These are phyloP conservation scores for Wasmannia auropunctata DNA, from an alignment of 1,140 invertebrate species.

Conservation along the genomic window DNA sequence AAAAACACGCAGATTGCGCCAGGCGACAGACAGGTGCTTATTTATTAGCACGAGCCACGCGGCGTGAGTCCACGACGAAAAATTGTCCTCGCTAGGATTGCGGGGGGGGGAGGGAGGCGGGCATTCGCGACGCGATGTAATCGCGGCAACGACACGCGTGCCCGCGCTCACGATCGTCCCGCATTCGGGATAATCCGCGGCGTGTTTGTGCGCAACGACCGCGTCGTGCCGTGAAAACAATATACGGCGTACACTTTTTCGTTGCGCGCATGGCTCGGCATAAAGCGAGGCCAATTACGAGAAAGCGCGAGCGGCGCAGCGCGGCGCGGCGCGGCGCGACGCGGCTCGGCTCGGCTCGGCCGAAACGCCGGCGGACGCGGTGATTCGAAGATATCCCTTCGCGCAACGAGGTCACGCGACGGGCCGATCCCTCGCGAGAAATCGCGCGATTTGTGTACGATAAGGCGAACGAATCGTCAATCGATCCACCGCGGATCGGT, in stretches of 20 bases:
- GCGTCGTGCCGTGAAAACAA: conserved; percentile 64
- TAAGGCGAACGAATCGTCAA: conserved; percentile 29
- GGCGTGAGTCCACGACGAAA: not conserved
- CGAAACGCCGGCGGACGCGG: not conserved
- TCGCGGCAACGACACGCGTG: conserved; percentile 51
- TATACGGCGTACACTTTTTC: conserved; percentile 58
- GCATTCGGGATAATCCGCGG: conserved; percentile 50
- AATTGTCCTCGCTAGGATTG: not conserved
- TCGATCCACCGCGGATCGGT: conserved; percentile 1
- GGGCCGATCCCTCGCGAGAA: conserved; percentile 21
- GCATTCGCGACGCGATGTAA: conserved; percentile 30
- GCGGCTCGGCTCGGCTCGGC: not conserved
- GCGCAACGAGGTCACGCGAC: conserved; percentile 13
- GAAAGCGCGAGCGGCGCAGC: conserved; percentile 28
- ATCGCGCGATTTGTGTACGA: conserved; percentile 36
- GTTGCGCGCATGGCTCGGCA: conserved; percentile 66
- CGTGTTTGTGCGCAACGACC: conserved; percentile 61
- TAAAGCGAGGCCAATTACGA: conserved; percentile 67
- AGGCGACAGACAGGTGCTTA: not conserved
- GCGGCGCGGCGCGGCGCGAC: not conserved
- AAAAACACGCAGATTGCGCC: not conserved
- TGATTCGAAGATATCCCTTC: not conserved
- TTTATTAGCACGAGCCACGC: conserved; percentile 35
- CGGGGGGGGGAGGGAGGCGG: too few relatives aligned
- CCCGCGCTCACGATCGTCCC: conserved; percentile 27